Evolutionary conservation across 2,888 invertebrate genomes (phyloP).

Genomic region (Latrodectus elegans): DNA sequence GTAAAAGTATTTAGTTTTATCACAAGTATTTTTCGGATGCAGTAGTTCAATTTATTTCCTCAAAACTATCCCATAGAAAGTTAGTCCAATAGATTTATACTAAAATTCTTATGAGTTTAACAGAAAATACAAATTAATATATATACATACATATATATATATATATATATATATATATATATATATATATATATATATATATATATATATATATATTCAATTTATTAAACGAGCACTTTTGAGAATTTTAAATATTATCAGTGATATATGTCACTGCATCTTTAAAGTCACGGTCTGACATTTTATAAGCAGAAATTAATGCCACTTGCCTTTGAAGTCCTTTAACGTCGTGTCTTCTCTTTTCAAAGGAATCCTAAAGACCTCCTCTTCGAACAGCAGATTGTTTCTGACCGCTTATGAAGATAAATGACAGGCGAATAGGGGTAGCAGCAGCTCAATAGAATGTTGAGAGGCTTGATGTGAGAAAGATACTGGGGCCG

Average conservation of each 20-base stretch:
- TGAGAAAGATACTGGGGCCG: slow-evolving; percentile 28
- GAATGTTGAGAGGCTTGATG: slow-evolving; percentile 55
- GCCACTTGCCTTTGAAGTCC: background rate
- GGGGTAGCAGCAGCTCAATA: slow-evolving; percentile 40
- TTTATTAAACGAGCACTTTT: too few relatives aligned
- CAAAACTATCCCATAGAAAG: too few relatives aligned
- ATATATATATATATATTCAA: background rate
- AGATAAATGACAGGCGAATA: slow-evolving; percentile 47
- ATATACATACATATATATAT: background rate
- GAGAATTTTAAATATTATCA: too few relatives aligned
- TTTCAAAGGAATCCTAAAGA: slow-evolving; percentile 12
- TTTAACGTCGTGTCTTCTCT: slow-evolving; percentile 2
- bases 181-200: slow-evolving; percentile 1
- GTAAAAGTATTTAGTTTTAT: too few relatives aligned
- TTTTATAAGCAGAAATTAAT: background rate
- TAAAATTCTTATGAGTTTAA: too few relatives aligned
- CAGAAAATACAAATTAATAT: too few relatives aligned
- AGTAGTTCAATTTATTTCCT: too few relatives aligned
- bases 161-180: slow-evolving; percentile 7
- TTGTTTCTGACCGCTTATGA: slow-evolving; percentile 66
- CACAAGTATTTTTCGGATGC: too few relatives aligned
- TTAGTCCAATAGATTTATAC: too few relatives aligned
- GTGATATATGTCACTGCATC: too few relatives aligned
- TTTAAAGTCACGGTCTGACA: background rate
- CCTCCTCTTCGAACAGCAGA: slow-evolving; percentile 23